Evolutionary conservation across 1,140 invertebrate genomes (phyloP), one percentile per base, ranked within the genome.

Genomic region (Diplogasteroides magnus): DNA sequence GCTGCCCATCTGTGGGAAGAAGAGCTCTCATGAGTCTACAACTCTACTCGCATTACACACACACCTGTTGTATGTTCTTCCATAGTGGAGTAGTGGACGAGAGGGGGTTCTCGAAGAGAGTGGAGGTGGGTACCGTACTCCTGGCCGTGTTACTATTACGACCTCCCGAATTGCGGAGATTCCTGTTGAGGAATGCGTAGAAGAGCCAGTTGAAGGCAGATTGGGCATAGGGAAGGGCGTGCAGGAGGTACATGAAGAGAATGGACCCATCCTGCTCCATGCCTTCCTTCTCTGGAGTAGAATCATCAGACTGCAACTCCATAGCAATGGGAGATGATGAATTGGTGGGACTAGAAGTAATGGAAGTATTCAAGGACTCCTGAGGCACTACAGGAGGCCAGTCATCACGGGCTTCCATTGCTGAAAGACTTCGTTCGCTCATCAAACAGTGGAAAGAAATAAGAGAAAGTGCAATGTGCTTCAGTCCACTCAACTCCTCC

Each of bases 151-250:
- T 6, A 19, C 6, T 11, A 48, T 19, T 48, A 6, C 37, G 6
- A 48, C 65, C 37, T 48, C 71, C 48, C 26, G 71, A 62, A 56
- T 81, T 74, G 23, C 78, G 73, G 32, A 80, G 60, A 67, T 80
- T 80, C 28, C 75, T 68, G 61, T 80, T 80, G 32, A 80, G 70
- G 67, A 80, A 80, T 37, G 79, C 79, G 70, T 80, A 80, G 66
- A 80, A 80, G 27, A 80, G 77, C 78, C 78, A 80, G 69, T 80
- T 80, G 69, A 80, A 80, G 23, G 78, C 78, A 62, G 72, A 76
- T 64, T 80, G 78, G 0, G 78, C 67, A 61, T 80, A 79, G 2
- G 78, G 78, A 6, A 79, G 61, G 3, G 78, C 68, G 48, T 79
- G 78, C 1, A 80, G 31, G 25, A 79, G 26, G 61, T 79, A 79